These are phyloP conservation scores for Trematomus bernacchii DNA, from an alignment of 2,797 vertebrate genomes.

Conservation along the genomic window DNA sequence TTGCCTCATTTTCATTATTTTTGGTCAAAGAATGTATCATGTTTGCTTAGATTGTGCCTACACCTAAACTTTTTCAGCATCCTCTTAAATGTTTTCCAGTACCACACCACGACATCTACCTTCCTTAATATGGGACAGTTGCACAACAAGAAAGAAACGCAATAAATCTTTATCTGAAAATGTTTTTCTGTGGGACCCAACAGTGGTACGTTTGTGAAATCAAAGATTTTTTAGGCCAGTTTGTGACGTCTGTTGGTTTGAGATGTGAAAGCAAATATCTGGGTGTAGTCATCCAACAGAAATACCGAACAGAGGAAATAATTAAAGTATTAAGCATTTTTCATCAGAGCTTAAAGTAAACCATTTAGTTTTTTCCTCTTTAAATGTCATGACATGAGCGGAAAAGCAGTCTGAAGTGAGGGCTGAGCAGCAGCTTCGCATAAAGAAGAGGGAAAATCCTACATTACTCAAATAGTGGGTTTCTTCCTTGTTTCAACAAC, in stretches of 20 bases:
- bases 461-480: constrained; percentile 67
- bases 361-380: constrained; percentile 52
- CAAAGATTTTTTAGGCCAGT: constrained; percentile 81
- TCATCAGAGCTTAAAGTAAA: constrained; percentile 47
- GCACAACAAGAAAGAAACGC: not conserved
- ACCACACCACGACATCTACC: not conserved
- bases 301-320: constrained; percentile 69
- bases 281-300: constrained; percentile 82
- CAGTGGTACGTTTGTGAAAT: constrained; percentile 73
- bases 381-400: constrained; percentile 61
- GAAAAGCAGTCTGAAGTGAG: constrained; percentile 56
- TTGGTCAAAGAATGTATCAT: not conserved
- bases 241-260: constrained; percentile 85
- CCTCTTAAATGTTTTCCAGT: not conserved
- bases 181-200: constrained; percentile 20
- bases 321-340: constrained; percentile 50
- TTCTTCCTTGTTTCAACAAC: constrained; percentile 67
- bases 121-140: not conserved
- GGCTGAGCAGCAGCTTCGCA: constrained; percentile 43
- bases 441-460: constrained; percentile 74
- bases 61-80: constrained; percentile 1
- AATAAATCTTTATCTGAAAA: constrained; percentile 7
- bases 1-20: not conserved
- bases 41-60: not conserved
- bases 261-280: constrained; percentile 81